Percentiles rank a stretch among this genome's conserved stretches.
Evolutionary conservation across 1,140 invertebrate genomes (phyloP).

Genomic region (Diprion similis): DNA sequence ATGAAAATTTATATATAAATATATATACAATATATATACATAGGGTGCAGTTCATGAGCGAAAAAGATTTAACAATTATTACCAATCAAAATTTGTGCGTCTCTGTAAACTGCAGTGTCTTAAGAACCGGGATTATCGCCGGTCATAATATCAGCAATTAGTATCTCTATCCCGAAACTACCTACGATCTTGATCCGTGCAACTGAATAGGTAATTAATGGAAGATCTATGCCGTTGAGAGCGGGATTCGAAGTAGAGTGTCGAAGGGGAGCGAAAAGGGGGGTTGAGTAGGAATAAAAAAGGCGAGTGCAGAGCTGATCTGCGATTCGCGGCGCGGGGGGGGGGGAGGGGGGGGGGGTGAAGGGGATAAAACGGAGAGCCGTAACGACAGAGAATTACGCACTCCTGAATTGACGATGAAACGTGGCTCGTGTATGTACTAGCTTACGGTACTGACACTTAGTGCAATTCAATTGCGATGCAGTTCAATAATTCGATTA

Average conservation of each 20-base stretch:
- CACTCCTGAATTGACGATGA: constrained; percentile 39
- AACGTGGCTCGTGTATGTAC: no score
- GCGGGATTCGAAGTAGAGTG: constrained; percentile 1
- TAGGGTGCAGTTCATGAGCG: no score
- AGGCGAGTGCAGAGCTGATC: background rate
- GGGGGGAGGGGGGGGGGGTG: background rate
- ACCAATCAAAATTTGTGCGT: no score
- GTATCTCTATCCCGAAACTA: no score
- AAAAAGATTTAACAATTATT: no score
- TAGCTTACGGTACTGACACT: constrained; percentile 40
- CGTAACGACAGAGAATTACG: constrained; percentile 51
- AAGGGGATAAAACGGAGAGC: constrained; percentile 21
- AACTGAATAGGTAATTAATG: constrained; percentile 40
- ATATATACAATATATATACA: no score
- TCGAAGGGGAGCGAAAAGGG: background rate
- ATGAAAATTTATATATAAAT: no score
- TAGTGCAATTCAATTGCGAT: constrained; percentile 59
- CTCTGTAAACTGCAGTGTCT: no score
- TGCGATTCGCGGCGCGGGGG: no score
- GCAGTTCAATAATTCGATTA: constrained; percentile 63
- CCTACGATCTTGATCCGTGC: constrained; percentile 11
- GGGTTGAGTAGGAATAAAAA: background rate
- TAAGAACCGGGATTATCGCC: no score
- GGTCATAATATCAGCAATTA: no score
- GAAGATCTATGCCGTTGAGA: constrained; percentile 19